phyloP scores from a whole-genome alignment of 2,113 vertebrate genomes.

The Globicephala melas region DNA sequence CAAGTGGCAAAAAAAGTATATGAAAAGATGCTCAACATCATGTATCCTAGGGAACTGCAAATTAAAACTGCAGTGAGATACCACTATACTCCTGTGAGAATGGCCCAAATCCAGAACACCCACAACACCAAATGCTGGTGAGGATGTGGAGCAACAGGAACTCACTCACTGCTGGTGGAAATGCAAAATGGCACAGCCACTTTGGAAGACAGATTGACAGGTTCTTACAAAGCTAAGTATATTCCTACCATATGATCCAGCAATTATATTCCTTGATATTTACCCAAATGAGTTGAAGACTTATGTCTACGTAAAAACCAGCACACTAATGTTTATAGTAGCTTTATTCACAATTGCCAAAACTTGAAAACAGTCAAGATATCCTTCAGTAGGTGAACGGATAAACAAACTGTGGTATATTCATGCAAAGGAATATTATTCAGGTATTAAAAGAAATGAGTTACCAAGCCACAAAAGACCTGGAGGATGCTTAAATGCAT shows the following conservation, averaged over 20 bases:
- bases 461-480: not conserved
- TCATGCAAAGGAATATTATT: not conserved
- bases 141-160: not conserved
- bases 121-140: not conserved
- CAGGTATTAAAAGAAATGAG: not conserved
- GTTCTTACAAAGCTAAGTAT: not conserved
- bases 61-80: not conserved
- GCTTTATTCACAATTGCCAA: not conserved
- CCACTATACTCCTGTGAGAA: not conserved
- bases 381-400: not conserved
- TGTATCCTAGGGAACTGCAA: not conserved
- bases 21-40: not conserved
- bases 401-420: not conserved
- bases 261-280: not conserved
- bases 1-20: not conserved
- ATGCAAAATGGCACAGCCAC: not conserved
- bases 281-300: slow-evolving; percentile 23
- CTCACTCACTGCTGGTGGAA: not conserved
- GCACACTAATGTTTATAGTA: not conserved
- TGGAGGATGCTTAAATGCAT: not conserved
- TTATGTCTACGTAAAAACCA: not conserved
- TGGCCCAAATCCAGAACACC: not conserved
- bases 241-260: not conserved
- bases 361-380: not conserved
- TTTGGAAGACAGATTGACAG: not conserved